phyloP scores from a whole-genome alignment of 2,797 vertebrate genomes.

The Takifugu rubripes region DNA sequence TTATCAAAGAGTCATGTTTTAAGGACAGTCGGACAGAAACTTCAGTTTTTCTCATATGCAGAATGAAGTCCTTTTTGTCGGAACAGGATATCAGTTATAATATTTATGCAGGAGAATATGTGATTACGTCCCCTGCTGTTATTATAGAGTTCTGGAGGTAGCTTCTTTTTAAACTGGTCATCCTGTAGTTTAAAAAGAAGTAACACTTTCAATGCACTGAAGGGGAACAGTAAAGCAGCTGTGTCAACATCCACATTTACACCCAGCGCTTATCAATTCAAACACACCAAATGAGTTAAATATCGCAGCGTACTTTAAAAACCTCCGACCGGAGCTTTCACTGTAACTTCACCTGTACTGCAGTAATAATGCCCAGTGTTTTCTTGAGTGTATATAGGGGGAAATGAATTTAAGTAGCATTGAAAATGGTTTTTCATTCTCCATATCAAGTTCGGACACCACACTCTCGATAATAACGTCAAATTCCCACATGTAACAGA shows the following conservation, averaged over 20 bases:
- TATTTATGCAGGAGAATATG: background rate
- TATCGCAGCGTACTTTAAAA: conserved; percentile 3
- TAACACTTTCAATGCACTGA: background rate
- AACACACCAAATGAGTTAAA: too few relatives aligned
- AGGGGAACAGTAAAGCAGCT: conserved; percentile 4
- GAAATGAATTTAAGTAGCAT: background rate
- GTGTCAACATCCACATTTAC: conserved; percentile 22
- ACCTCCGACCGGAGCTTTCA: background rate
- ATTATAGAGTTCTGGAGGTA: background rate
- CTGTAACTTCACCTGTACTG: too few relatives aligned
- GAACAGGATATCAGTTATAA: conserved; percentile 34
- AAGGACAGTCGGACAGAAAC: conserved; percentile 19
- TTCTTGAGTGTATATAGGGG: background rate
- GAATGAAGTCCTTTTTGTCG: conserved; percentile 37
- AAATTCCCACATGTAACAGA: too few relatives aligned
- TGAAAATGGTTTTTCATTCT: background rate
- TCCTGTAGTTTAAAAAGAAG: background rate
- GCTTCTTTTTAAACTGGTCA: background rate
- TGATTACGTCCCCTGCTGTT: background rate
- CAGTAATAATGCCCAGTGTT: background rate
- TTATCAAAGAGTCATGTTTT: conserved; percentile 1
- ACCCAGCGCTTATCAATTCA: background rate
- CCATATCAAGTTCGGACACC: background rate
- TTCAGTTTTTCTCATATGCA: conserved; percentile 13
- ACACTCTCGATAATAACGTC: too few relatives aligned